Evolutionary conservation across 2,797 vertebrate species (phyloP).

Genomic region (Enteromius paludinosus): DNA sequence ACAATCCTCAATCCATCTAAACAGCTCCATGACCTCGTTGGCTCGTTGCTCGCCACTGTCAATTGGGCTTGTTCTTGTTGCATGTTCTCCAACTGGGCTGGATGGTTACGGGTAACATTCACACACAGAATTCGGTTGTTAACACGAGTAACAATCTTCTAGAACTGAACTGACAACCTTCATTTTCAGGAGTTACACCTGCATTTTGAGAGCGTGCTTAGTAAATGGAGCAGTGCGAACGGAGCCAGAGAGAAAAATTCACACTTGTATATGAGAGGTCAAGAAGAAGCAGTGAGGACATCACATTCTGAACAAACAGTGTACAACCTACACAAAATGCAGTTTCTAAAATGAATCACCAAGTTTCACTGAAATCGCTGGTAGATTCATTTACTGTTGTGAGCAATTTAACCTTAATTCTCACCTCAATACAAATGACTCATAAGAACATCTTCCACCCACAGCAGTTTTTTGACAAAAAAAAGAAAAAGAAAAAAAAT

Average conservation of each 20-base stretch:
- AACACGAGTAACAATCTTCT: not conserved
- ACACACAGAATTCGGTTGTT: not conserved
- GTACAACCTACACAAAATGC: constrained; percentile 27
- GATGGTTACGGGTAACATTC: not conserved
- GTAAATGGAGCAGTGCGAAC: not conserved
- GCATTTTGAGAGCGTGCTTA: not conserved
- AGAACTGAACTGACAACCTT: not conserved
- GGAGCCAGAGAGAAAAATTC: not conserved
- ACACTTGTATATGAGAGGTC: not conserved
- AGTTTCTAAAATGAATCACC: constrained; percentile 19
- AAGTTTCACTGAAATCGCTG: constrained; percentile 5
- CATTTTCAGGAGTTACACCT: not conserved
- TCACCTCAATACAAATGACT: constrained; percentile 26
- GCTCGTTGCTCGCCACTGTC: not conserved
- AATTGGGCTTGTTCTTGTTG: not conserved
- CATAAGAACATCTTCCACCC: constrained; percentile 38
- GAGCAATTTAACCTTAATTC: constrained; percentile 19
- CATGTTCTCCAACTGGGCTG: not conserved
- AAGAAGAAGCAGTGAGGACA: not conserved
- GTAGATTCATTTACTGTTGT: constrained; percentile 3
- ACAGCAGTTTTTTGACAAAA: not conserved
- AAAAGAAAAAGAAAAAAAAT: not conserved
- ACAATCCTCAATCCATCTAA: not conserved
- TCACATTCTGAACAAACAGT: constrained; percentile 8
- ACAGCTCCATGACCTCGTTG: not conserved